Evolutionary conservation across 2,113 vertebrate genomes (phyloP), one percentile per base, ranked within the genome.

Genomic region (Diglossa brunneiventris): DNA sequence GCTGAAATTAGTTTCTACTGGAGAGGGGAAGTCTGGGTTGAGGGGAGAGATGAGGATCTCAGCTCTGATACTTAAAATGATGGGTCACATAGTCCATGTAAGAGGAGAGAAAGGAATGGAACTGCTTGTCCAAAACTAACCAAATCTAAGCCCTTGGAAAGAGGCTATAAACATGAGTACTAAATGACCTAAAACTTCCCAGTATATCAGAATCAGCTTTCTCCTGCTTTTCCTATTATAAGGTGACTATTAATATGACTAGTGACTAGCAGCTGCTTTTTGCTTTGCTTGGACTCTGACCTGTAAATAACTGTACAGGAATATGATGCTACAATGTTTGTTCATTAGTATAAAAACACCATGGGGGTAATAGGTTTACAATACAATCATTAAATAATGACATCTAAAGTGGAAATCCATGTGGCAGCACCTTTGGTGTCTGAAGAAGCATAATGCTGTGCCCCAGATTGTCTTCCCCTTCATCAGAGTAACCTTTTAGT

Each of bases 1-100:
- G 28, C 18, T 76, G 39, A 83, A 74, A 61, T 24, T 10, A 39
- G 15, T 50, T 78, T 72, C 58, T 64, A 4, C 30, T 55, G 12
- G 0, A 0, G 39, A 56, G 27, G 28, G 8, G 17, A 15, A 93
- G 11, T 18, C 44, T 62, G n/a, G 28, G 18, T 4, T 44, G 7
- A 27, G 26, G 35, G 23, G 6, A 12, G 18, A 53, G 15, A 39
- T 70, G 24, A 18, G 72, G 42, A 79, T 37, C 47, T 72, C 66
- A 63, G 5, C 9, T 82, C 47, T 49, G 47, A 41, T 33, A 27
- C 2, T 62, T 84, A 22, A 94, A 46, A 33, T 33, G 33, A 9
- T 42, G 22, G 8, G 15, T 80, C 59, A 59, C 23, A 44, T 5
- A 63, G 26, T 59, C 26, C 59, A 17, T 73, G 31, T 13, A 50